phyloP scores from a whole-genome alignment of 2,113 vertebrate species.

The Apus apus region DNA sequence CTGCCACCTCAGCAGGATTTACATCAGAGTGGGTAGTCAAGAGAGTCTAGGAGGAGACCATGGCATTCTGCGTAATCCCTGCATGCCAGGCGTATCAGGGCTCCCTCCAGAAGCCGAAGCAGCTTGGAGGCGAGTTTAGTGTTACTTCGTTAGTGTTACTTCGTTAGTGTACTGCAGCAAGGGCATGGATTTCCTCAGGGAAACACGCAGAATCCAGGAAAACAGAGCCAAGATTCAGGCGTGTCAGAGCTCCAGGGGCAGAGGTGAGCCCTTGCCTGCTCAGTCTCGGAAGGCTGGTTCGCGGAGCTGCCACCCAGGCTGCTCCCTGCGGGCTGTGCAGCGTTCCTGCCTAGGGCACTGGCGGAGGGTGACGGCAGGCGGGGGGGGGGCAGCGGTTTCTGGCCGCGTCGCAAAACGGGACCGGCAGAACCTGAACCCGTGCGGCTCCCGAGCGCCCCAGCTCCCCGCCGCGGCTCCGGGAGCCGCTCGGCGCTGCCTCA shows the following conservation, averaged over 20 bases:
- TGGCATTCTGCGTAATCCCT: neutral
- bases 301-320: too few species aligned
- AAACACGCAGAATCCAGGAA: neutral
- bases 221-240: accelerated
- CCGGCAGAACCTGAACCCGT: neutral
- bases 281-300: neutral
- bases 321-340: accelerated
- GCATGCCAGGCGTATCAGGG: neutral
- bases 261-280: neutral
- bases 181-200: too few species aligned
- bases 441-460: neutral
- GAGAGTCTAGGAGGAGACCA: neutral
- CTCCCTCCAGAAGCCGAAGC: accelerated
- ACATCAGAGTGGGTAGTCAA: neutral
- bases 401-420: neutral
- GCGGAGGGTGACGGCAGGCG: accelerated
- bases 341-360: accelerated
- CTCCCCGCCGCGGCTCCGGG: neutral
- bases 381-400: neutral
- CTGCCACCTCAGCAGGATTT: neutral
- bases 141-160: neutral
- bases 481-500: neutral
- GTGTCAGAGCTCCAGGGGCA: neutral
- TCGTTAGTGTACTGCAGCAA: neutral
- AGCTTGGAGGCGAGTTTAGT: neutral